These are phyloP conservation scores for Drosophila pachea DNA, from an alignment of 1,140 invertebrate species.

Conservation along the genomic window DNA sequence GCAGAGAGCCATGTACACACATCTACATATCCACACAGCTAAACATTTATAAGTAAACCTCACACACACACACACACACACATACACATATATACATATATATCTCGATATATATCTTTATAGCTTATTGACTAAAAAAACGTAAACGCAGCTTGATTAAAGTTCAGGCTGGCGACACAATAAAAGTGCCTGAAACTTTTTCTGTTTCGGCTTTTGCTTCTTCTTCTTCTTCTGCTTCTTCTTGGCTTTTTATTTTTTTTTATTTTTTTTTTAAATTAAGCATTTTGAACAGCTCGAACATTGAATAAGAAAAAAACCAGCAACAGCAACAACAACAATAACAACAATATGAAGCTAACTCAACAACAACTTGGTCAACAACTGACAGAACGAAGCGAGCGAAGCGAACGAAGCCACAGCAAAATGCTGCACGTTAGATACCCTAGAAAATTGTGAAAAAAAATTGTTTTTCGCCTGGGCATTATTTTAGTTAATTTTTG, in stretches of 20 bases:
- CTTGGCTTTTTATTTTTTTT: no score
- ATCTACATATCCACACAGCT: not conserved
- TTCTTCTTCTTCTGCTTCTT: not conserved
- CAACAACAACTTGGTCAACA: constrained; percentile 37
- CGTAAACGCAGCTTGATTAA: constrained; percentile 50
- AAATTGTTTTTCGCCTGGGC: not conserved
- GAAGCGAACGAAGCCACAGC: not conserved
- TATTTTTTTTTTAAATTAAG: constrained; percentile 60
- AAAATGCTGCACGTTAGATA: not conserved
- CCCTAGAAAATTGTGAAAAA: not conserved
- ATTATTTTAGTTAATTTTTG: no score
- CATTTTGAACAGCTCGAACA: constrained; percentile 38
- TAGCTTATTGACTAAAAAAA: constrained; percentile 4
- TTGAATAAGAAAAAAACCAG: constrained; percentile 32
- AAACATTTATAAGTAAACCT: not conserved
- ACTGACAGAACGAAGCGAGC: constrained; percentile 2
- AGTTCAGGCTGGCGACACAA: constrained; percentile 58
- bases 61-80: no score
- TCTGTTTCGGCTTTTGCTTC: not conserved
- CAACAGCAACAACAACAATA: constrained; percentile 15
- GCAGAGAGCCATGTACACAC: not conserved
- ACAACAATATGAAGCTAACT: constrained; percentile 19
- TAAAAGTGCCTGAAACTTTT: constrained; percentile 53
- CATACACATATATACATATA: not conserved
- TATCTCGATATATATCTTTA: not conserved